phyloP scores from a whole-genome alignment of 2,113 vertebrate genomes.

The Tautogolabrus adspersus region DNA sequence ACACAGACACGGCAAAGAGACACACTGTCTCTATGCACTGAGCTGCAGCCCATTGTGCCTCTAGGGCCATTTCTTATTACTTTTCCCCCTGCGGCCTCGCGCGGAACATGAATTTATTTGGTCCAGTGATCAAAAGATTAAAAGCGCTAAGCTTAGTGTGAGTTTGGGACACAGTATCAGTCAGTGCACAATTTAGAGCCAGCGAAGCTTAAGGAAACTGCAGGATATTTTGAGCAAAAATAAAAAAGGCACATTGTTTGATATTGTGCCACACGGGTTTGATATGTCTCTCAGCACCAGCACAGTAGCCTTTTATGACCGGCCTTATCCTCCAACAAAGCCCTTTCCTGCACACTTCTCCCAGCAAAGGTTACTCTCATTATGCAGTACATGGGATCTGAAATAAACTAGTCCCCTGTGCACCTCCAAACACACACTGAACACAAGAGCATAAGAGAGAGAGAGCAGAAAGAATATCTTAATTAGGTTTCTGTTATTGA shows the following conservation, averaged over 20 bases:
- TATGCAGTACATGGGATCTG: constrained; percentile 31
- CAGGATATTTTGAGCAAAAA: constrained; percentile 33
- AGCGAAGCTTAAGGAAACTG: constrained; percentile 65
- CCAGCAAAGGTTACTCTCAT: constrained; percentile 46
- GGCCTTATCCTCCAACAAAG: constrained; percentile 68
- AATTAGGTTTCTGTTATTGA: constrained; percentile 16
- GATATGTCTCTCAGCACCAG: constrained; percentile 68
- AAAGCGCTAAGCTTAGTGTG: constrained; percentile 37
- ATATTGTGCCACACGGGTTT: constrained; percentile 49
- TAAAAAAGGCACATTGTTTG: constrained; percentile 52
- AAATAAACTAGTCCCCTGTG: constrained; percentile 52
- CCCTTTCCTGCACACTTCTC: constrained; percentile 65
- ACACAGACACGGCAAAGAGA: constrained; percentile 1
- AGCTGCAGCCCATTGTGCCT: constrained; percentile 29
- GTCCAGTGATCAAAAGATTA: constrained; percentile 69
- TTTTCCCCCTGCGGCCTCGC: constrained; percentile 41
- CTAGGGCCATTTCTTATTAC: constrained; percentile 60
- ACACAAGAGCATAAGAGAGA: constrained; percentile 13
- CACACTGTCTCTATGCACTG: constrained; percentile 27
- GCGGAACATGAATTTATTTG: constrained; percentile 65
- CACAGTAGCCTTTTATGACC: constrained; percentile 50
- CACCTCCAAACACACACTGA: constrained; percentile 29
- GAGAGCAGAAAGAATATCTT: constrained; percentile 5
- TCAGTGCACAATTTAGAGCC: constrained; percentile 24
- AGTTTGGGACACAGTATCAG: constrained; percentile 56